Conservation (phyloP, 37 sponge, comb jelly and placozoan species). For the Sycon ciliatum region DNA sequence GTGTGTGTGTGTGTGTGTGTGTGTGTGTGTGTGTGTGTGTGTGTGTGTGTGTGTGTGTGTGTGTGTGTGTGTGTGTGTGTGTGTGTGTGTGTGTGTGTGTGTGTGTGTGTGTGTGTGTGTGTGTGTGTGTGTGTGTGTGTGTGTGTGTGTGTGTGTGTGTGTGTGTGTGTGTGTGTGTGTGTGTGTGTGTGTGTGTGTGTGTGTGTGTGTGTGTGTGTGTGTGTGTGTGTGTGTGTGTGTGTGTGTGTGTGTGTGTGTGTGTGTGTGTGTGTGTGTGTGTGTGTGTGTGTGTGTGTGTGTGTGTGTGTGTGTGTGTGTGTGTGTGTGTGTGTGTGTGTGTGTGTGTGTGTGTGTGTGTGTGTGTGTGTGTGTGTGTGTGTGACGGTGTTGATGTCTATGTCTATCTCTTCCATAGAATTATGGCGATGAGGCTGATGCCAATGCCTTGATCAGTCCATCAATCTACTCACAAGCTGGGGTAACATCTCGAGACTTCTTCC, state of each 20-base stretch:
- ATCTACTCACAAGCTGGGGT: conserved; percentile 72
- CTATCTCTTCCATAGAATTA: conserved; percentile 78
- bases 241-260: neutral
- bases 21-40: too few relatives aligned
- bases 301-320: neutral
- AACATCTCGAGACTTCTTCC: conserved; percentile 82
- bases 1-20: too few relatives aligned
- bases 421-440: conserved; percentile 90
- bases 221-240: conserved; percentile 21
- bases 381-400: neutral
- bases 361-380: conserved; percentile 5
- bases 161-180: neutral
- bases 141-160: neutral
- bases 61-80: neutral
- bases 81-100: neutral
- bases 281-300: neutral
- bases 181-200: conserved; percentile 15
- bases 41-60: neutral
- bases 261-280: neutral
- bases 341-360: conserved; percentile 5
- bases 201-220: conserved; percentile 25
- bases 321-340: conserved; percentile 5
- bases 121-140: neutral
- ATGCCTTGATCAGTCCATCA: conserved; percentile 87
- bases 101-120: too few relatives aligned